Evolutionary conservation across 2,888 invertebrate species (phyloP), one percentile per base, ranked within the genome.

Genomic region (Venustoraphidia nigricollis): DNA sequence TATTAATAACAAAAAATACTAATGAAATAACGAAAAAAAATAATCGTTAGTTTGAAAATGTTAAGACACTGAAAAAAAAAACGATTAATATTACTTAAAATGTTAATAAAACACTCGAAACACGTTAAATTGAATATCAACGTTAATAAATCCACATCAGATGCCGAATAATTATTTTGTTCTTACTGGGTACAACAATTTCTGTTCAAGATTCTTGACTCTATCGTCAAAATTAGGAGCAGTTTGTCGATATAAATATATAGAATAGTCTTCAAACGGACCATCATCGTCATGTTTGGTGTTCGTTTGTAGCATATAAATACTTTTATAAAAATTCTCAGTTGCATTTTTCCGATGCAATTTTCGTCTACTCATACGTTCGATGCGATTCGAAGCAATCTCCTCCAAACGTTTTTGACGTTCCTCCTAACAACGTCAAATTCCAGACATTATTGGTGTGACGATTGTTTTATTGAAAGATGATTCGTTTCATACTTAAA

Each of bases 161-260:
- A 54, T 27, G 27, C 27, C 3, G 27, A 27, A 27, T 27, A 27
- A 27, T 27, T 27, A 27, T 27, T 3, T 27, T 27, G 27, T 27
- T 62, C 81, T 82, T 82, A 82, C 82, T 62, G 81, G 81, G 65
- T 79, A 78, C 55, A 80, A 72, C 57, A 83, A 74, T 67, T 83
- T 81, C 67, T 76, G 74, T 65, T 83, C 90, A 62, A 90, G 72
- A 58, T 82, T 79, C 76, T 83, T 83, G 52, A 90, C 87, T 52
- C 90, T 76, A 64, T 87, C 87, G 67, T 80, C 81, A 68, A 90
- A 90, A 62, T 84, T 77, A 8, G 86, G 84, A 11, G 90, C 89
- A 49, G 81, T 83, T 65, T 88, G 87, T 46, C 90, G 76, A 67
- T 90, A 91, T 60, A 89, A 75, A 67, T 84, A 87, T 60, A 90